Conservation (phyloP, 2,888 invertebrate genomes). For the Parnassius glacialis region DNA sequence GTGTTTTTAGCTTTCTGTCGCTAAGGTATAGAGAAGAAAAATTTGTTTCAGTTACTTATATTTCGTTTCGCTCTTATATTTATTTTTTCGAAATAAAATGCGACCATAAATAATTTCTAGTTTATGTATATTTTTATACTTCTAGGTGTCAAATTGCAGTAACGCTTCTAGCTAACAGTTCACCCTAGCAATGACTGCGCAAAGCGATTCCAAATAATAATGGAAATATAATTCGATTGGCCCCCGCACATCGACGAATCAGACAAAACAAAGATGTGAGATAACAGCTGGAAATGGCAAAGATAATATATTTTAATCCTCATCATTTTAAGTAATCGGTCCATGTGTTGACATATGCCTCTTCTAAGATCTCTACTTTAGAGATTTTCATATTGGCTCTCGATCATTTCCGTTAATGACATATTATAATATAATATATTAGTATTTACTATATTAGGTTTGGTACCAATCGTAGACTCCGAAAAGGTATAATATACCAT, state of each 20-base stretch:
- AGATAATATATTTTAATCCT: background rate
- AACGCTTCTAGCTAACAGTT: constrained; percentile 48
- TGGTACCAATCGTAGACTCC: too few relatives aligned
- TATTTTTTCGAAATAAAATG: too few relatives aligned
- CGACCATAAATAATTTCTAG: too few relatives aligned
- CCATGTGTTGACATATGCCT: too few relatives aligned
- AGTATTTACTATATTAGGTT: too few relatives aligned
- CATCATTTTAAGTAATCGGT: too few relatives aligned
- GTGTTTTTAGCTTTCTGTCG: background rate
- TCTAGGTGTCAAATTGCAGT: background rate
- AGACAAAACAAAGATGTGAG: constrained; percentile 35
- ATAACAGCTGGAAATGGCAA: constrained; percentile 30
- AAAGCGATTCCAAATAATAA: constrained; percentile 73
- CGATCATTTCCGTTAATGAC: too few relatives aligned
- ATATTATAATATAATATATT: too few relatives aligned
- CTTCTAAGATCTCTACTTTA: too few relatives aligned
- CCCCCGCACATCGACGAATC: constrained; percentile 61
- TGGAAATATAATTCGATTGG: constrained; percentile 75
- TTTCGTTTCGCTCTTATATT: background rate
- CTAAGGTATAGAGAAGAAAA: background rate
- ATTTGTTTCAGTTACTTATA: background rate
- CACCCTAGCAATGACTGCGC: constrained; percentile 56
- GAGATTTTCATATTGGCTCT: too few relatives aligned
- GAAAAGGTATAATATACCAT: too few relatives aligned
- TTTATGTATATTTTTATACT: too few relatives aligned